Percentiles rank a stretch among this genome's conserved stretches.
Evolutionary conservation across 1,140 invertebrate genomes (phyloP).

Genomic region (Anthonomus grandis): DNA sequence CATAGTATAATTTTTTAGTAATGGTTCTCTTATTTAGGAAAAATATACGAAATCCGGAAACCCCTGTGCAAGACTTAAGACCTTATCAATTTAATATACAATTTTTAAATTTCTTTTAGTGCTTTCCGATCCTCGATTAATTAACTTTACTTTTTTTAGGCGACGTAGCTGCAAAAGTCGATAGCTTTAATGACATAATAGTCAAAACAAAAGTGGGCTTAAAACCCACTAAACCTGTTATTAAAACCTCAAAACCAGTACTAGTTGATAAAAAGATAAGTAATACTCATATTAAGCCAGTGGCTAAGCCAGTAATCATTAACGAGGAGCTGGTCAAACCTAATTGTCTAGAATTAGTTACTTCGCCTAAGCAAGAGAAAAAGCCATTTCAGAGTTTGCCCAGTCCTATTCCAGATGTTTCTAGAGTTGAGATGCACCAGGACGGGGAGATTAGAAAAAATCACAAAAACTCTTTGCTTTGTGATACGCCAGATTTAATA

Average conservation of each 20-base stretch:
- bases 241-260: conserved; percentile 46
- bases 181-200: conserved; percentile 62
- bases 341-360: conserved; percentile 11
- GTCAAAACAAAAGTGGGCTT: conserved; percentile 49
- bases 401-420: conserved; percentile 45
- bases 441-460: conserved; percentile 16
- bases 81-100: no score
- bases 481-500: conserved; percentile 46
- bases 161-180: conserved; percentile 64
- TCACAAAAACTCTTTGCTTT: conserved; percentile 22
- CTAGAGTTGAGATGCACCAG: conserved; percentile 11
- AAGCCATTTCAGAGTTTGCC: conserved; percentile 40
- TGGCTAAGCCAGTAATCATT: conserved; percentile 21
- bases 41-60: no score
- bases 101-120: no score
- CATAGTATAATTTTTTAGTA: no score
- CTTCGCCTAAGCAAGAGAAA: conserved; percentile 17
- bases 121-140: no score
- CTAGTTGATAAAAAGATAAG: conserved; percentile 30
- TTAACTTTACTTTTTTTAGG: no score
- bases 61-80: no score
- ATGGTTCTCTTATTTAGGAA: no score
- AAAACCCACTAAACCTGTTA: conserved; percentile 45
- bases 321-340: conserved; percentile 19
- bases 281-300: conserved; percentile 22